Percentiles rank a stretch among this genome's conserved stretches.
Conservation (phyloP, 2,888 invertebrate species). For the Lasioglossum marginatum region DNA sequence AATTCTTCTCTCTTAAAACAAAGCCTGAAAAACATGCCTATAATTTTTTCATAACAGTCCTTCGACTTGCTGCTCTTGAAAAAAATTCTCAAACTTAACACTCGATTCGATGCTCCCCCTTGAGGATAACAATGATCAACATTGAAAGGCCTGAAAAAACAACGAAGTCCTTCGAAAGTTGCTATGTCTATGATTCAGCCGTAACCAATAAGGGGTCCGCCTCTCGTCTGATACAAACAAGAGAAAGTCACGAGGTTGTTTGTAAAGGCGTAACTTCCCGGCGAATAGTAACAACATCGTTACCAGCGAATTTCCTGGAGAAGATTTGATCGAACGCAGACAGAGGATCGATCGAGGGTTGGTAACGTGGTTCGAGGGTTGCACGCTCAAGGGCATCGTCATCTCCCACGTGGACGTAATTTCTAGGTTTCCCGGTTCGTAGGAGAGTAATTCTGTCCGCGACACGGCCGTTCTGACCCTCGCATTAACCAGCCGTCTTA, state of each 20-base stretch:
- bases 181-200: neutral
- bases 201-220: neutral
- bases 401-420: constrained; percentile 25
- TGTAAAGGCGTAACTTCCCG: neutral
- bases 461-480: constrained; percentile 36
- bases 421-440: constrained; percentile 10
- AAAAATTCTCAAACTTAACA: neutral
- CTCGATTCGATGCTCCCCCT: neutral
- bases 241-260: neutral
- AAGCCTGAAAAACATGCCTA: neutral
- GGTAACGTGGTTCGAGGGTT: neutral
- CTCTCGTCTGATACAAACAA: neutral
- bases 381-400: constrained; percentile 4
- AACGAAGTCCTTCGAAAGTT: neutral
- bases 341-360: neutral
- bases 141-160: neutral
- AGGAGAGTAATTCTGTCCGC: constrained; percentile 12
- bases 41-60: neutral
- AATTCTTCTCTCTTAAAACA: neutral
- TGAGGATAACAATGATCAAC: neutral
- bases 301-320: neutral
- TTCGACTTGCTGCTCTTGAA: neutral
- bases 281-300: neutral
- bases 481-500: constrained; percentile 34
- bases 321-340: neutral